Evolutionary conservation across 2,888 invertebrate species (phyloP), one percentile per base, ranked within the genome.

Genomic region (Lasioglossum calceatum): DNA sequence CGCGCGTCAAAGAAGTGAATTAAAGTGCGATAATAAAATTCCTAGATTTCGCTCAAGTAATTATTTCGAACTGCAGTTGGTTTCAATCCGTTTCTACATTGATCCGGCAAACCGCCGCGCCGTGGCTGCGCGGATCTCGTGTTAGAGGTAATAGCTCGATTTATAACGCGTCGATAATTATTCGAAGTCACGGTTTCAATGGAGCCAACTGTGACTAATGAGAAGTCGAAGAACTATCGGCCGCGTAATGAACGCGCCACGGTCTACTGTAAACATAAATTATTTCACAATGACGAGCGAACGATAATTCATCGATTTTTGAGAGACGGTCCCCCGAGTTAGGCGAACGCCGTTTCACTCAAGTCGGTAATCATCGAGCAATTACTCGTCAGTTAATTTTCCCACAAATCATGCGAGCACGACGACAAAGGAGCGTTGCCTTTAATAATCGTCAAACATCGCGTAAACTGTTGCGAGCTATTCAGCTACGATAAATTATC

Each of bases 161-260:
- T 79, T 85, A 74, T 77, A 77, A 83, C 79, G 79, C n/a, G 79
- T 67, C 79, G 88, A 84, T 88, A 85, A 87, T 84, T 88, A 82
- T 78, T 79, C 74, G 77, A 84, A 82, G 87, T 77, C 84, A 54
- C 72, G 84, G 72, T 84, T 82, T 82, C 79, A 84, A 47, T 58
- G 82, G 77, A 77, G 77, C 82, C 70, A 81, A 78, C 83, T 81
- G 73, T 83, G 83, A 88, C 86, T 88, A 88, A 88, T 86, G 81
- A 80, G 81, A 80, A 88, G 84, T 54, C 86, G 82, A 83, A 86
- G 84, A 84, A 88, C 88, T 77, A 85, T 85, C 83, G 39, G 78
- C 79, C 79, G 76, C 82, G 79, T 86, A 85, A 85, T 80, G 84
- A 83, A 85, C 23, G 79, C 77, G 67, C 73, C 47, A 50, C 64